Conservation (phyloP, 2,113 vertebrate genomes). For the Progne subis region DNA sequence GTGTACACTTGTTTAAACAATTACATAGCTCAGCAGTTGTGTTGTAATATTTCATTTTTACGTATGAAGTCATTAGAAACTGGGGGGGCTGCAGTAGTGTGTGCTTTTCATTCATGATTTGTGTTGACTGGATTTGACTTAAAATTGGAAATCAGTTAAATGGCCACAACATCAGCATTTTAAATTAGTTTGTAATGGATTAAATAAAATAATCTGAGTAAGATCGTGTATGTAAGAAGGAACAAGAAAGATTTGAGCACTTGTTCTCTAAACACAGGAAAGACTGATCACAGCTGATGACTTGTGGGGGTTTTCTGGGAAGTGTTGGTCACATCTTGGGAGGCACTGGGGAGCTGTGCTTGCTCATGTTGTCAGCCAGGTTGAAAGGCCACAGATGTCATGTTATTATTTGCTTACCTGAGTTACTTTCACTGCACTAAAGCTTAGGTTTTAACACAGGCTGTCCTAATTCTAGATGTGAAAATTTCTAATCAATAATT, state of each 20-base stretch:
- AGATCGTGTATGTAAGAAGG: background rate
- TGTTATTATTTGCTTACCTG: background rate
- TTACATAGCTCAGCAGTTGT: background rate
- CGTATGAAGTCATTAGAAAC: background rate
- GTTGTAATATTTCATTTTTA: background rate
- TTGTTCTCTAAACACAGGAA: background rate
- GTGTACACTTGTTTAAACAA: background rate
- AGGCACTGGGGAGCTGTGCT: background rate
- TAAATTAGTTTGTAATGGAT: background rate
- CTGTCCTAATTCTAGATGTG: background rate
- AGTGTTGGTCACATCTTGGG: background rate
- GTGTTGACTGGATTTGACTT: background rate
- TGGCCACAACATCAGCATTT: background rate
- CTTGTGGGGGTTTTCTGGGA: background rate
- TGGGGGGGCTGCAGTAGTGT: background rate
- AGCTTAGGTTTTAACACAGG: background rate
- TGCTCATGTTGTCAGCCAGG: background rate
- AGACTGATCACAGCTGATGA: background rate
- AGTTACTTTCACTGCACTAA: background rate
- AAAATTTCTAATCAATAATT: background rate
- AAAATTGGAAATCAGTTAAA: background rate
- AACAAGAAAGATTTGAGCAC: background rate
- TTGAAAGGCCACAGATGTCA: background rate
- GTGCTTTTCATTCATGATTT: background rate
- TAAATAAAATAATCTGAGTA: background rate